Conservation (phyloP, 1,140 invertebrate genomes). For the Gonatopus flavifemur region DNA sequence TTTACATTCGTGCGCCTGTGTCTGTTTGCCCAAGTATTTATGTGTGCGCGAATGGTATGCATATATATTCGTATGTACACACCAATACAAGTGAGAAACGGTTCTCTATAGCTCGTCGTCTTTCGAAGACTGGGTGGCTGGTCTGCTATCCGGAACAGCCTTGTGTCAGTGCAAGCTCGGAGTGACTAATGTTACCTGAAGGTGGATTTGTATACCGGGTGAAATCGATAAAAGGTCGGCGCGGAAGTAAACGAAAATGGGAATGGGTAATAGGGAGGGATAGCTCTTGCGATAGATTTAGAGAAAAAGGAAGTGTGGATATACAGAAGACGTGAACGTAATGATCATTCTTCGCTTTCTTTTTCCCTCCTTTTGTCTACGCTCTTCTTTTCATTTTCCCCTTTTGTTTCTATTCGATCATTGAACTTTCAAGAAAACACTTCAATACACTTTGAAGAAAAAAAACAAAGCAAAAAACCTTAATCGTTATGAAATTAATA, state of each 20-base stretch:
- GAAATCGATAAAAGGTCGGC: conserved; percentile 43
- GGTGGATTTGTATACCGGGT: conserved; percentile 46
- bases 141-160: conserved; percentile 20
- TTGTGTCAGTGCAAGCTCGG: conserved; percentile 31
- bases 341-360: background rate
- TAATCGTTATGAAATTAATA: too few species aligned
- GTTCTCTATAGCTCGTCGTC: conserved; percentile 3
- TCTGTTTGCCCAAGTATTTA: too few species aligned
- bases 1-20: too few species aligned
- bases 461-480: too few species aligned
- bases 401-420: background rate
- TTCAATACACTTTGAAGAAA: too few species aligned
- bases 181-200: conserved; percentile 45
- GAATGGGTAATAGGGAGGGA: conserved; percentile 15
- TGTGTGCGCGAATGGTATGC: too few species aligned
- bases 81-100: too few species aligned
- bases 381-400: background rate
- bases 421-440: too few species aligned
- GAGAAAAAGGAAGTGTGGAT: background rate
- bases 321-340: conserved; percentile 2
- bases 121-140: conserved; percentile 19
- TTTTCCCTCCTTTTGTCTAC: background rate
- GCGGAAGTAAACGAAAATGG: conserved; percentile 10
- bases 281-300: conserved; percentile 18
- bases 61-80: too few species aligned